Base-by-base conservation (phyloP, 1,140 invertebrate genomes). In the Eupristina koningsbergeri region DNA sequence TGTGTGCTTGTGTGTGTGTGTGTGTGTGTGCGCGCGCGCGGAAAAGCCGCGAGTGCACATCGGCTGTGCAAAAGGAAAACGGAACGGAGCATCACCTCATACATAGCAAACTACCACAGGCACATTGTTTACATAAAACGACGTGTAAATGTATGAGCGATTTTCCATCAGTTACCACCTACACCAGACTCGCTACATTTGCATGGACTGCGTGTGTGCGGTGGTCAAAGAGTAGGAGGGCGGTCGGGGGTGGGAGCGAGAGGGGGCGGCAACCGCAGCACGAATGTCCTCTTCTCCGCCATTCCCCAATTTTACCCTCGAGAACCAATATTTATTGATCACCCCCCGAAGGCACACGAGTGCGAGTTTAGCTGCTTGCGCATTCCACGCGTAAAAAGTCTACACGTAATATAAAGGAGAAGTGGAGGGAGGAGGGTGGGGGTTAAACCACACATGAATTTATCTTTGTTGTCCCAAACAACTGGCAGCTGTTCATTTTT, bases 271-370 rank as follows among this genome's bases (percentile, higher is more conserved):
- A 92, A 92, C 92, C 91, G 88, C 92, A 92, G 91, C 88, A 89
- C 86, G 87, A 89, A 88, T 91, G 88, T 91, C 89, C 89, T 90
- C 87, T 86, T 84, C 87, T 82, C 80, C 74, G 50, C 81, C 45
- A 1, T 86, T 86, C 89, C 88, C 90, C 88, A 89, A 90, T 91
- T 90, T 91, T 87, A 89, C 89, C 89, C 90, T 88, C 79, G 88
- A 90, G 89, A 91, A 88, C 91, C 91, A 90, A 92, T 93, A 92
- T 93, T 92, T 93, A 93, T 92, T 88, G 92, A 93, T 92, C 89
- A 92, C 87, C 89, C 83, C 76, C 77, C 63, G 45, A 84, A 75
- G 83, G 83, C 83, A 84, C 39, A 47, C 26, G 9, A 34, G 19
- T 29, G 53, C 31, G 45, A 58, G 29, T 63, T 2, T 3, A 41